Evolutionary conservation across 2,888 invertebrate species (phyloP).

Genomic region (Meta bourneti): DNA sequence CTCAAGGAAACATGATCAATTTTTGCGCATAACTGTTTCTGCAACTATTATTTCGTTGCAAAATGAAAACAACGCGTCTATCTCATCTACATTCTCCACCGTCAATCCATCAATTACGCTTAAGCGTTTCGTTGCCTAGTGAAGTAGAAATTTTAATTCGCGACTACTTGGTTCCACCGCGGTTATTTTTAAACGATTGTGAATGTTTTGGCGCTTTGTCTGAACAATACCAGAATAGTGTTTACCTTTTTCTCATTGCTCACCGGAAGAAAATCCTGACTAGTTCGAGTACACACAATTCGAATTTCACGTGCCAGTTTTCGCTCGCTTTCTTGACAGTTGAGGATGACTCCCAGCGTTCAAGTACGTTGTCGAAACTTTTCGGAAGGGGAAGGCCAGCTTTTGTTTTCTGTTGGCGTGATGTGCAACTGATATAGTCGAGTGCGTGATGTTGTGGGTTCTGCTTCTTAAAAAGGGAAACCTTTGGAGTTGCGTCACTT

Average conservation of each 20-base stretch:
- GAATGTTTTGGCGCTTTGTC: constrained; percentile 54
- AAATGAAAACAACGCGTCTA: constrained; percentile 8
- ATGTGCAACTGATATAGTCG: neutral
- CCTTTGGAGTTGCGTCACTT: too few species aligned
- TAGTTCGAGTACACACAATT: constrained; percentile 38
- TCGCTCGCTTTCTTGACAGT: constrained; percentile 44
- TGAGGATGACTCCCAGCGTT: constrained; percentile 4
- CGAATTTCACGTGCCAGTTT: constrained; percentile 58
- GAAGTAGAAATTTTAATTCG: constrained; percentile 11
- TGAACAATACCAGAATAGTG: constrained; percentile 62
- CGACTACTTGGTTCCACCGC: constrained; percentile 29
- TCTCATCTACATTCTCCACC: neutral
- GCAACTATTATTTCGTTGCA: too few species aligned
- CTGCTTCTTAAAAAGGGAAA: too few species aligned
- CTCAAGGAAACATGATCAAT: too few species aligned
- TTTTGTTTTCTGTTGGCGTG: constrained; percentile 36
- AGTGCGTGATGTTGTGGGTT: neutral
- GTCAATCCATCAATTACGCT: too few species aligned
- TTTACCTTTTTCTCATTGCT: constrained; percentile 67
- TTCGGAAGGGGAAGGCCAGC: constrained; percentile 50
- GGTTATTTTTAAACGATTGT: constrained; percentile 45
- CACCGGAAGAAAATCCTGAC: constrained; percentile 45
- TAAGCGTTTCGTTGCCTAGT: too few species aligned
- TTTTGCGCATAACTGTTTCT: too few species aligned
- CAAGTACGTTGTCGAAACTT: constrained; percentile 16